A percentile compares a stretch with the other conserved stretches of the same genome.
Conservation (phyloP, 2,888 invertebrate genomes). For the Pandemis corylana region DNA sequence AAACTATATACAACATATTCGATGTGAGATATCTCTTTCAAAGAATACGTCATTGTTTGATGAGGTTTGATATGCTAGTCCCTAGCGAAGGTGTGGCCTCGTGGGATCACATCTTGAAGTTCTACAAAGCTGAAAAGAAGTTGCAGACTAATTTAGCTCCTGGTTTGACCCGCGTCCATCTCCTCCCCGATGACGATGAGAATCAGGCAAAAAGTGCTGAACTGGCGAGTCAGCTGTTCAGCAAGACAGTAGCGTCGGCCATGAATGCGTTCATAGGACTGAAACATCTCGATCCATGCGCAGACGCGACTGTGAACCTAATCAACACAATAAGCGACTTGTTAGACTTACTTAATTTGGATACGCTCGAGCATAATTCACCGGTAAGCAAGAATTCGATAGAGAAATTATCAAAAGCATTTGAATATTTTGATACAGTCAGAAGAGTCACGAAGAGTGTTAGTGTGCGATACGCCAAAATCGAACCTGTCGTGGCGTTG, state of each 20-base stretch:
- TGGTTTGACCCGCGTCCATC: background rate
- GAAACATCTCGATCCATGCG: background rate
- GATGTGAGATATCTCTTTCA: background rate
- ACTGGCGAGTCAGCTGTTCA: background rate
- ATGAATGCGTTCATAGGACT: background rate
- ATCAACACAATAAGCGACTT: background rate
- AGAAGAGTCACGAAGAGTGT: background rate
- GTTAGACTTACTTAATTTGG: background rate
- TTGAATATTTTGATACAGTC: background rate
- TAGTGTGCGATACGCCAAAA: background rate
- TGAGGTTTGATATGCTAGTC: background rate
- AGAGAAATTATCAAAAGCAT: background rate
- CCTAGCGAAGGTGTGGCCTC: background rate
- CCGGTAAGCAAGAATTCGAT: background rate
- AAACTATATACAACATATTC: slow-evolving; percentile 1
- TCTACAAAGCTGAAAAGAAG: background rate
- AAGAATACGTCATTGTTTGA: slow-evolving; percentile 6
- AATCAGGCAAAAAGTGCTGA: background rate
- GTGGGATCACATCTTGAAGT: background rate
- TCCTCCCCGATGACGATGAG: background rate
- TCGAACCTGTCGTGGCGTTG: slow-evolving; percentile 8
- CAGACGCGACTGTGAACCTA: background rate
- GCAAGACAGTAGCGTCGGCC: background rate
- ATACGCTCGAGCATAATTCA: background rate
- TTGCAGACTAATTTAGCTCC: background rate